These are phyloP conservation scores for Andrena fulva DNA, from an alignment of 2,888 invertebrate genomes.

Conservation along the genomic window DNA sequence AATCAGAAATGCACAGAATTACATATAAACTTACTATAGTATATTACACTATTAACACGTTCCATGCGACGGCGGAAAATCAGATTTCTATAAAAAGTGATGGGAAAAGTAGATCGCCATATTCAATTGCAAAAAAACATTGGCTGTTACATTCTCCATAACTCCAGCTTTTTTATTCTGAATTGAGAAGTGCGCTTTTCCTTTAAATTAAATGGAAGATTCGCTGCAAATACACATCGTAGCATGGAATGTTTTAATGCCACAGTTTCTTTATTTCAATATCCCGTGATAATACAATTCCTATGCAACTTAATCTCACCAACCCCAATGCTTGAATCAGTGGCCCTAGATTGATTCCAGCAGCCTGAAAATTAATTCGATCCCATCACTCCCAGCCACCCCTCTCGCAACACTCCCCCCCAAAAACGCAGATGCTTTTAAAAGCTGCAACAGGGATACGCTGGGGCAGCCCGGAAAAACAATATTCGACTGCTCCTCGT, in stretches of 20 bases:
- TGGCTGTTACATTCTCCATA: not conserved
- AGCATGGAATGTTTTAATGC: too few species aligned
- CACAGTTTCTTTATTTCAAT: too few species aligned
- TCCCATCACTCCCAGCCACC: not conserved
- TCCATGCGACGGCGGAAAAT: too few species aligned
- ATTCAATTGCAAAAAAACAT: too few species aligned
- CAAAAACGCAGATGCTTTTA: not conserved
- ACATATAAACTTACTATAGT: not conserved
- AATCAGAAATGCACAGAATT: not conserved
- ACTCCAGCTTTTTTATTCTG: not conserved
- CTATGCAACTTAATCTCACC: too few species aligned
- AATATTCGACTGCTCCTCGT: not conserved
- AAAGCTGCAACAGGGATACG: not conserved
- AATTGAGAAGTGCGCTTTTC: not conserved
- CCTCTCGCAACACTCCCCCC: not conserved
- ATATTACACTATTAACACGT: not conserved
- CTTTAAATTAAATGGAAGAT: not conserved
- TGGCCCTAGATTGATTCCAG: not conserved
- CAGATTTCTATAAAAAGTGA: too few species aligned
- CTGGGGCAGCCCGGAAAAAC: not conserved
- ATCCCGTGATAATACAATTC: too few species aligned
- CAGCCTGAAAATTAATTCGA: not conserved
- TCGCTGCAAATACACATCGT: not conserved
- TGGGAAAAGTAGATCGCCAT: too few species aligned
- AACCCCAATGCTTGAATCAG: too few species aligned